Evolutionary conservation across 2,888 invertebrate species (phyloP).

Genomic region (Melieria omissa): DNA sequence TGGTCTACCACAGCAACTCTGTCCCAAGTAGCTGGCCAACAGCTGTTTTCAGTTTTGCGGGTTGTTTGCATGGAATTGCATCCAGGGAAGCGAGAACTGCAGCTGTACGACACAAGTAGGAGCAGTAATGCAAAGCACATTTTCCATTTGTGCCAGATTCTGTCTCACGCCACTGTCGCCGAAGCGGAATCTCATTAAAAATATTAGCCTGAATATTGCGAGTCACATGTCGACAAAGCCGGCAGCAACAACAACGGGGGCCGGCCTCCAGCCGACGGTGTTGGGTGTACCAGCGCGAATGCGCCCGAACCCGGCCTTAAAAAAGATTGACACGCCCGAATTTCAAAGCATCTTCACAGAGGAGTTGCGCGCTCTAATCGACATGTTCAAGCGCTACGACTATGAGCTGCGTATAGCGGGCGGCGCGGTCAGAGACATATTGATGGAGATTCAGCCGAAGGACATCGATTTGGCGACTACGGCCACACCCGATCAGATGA

Average conservation of each 20-base stretch:
- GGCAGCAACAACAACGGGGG: not conserved
- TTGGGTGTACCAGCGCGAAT: slow-evolving; percentile 51
- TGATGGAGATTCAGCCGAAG: slow-evolving; percentile 82
- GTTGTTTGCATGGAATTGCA: too few relatives aligned
- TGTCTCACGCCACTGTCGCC: not conserved
- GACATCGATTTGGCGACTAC: slow-evolving; percentile 98
- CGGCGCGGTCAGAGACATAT: slow-evolving; percentile 91
- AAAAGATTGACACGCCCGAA: slow-evolving; percentile 78
- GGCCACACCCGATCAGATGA: slow-evolving; percentile 97
- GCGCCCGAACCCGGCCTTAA: slow-evolving; percentile 75
- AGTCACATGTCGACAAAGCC: slow-evolving; percentile 7
- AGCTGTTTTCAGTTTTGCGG: too few relatives aligned
- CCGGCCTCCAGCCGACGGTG: not conserved
- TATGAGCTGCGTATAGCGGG: slow-evolving; percentile 94
- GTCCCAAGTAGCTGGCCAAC: too few relatives aligned
- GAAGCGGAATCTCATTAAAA: not conserved
- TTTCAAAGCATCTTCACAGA: slow-evolving; percentile 84
- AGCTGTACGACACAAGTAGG: too few relatives aligned
- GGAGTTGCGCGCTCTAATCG: slow-evolving; percentile 78
- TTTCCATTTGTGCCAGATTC: not conserved
- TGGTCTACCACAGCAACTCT: too few relatives aligned
- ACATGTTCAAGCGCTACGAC: slow-evolving; percentile 81
- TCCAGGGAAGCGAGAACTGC: too few relatives aligned
- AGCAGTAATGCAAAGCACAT: slow-evolving; percentile 20
- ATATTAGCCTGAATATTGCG: not conserved